Conservation (phyloP, 2,888 invertebrate species). For the Salticus scenicus region DNA sequence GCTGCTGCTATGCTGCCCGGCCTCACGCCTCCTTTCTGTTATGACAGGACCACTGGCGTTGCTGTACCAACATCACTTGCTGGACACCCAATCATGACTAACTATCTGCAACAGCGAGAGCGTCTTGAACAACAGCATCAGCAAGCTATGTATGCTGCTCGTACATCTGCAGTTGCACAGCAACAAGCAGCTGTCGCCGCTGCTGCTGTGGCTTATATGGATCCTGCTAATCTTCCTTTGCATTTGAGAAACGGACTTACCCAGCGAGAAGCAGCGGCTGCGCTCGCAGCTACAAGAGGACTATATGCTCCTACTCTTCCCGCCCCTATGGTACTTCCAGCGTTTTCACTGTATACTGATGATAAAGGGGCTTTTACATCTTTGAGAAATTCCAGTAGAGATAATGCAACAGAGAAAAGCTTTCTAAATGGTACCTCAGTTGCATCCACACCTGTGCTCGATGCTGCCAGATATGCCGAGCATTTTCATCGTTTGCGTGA, state of each 20-base stretch:
- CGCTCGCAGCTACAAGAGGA: constrained; percentile 46
- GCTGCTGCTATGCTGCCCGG: constrained; percentile 36
- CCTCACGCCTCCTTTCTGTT: constrained; percentile 58
- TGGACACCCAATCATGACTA: constrained; percentile 53
- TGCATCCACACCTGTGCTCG: constrained; percentile 32
- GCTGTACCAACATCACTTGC: constrained; percentile 57
- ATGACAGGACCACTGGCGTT: constrained; percentile 51
- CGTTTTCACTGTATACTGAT: constrained; percentile 64
- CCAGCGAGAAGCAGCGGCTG: constrained; percentile 51
- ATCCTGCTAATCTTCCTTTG: constrained; percentile 57
- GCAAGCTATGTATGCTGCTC: constrained; percentile 46
- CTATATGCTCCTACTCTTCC: constrained; percentile 48
- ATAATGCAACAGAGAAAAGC: constrained; percentile 30
- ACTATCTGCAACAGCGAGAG: constrained; percentile 61
- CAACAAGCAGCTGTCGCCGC: constrained; percentile 59
- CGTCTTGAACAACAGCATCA: constrained; percentile 36
- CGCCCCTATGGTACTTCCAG: constrained; percentile 62
- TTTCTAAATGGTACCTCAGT: constrained; percentile 43
- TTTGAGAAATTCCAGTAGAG: constrained; percentile 33
- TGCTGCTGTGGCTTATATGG: constrained; percentile 61
- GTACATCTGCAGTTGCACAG: constrained; percentile 41
- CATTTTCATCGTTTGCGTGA: constrained; percentile 60
- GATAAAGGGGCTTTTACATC: constrained; percentile 69
- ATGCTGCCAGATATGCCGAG: constrained; percentile 63
- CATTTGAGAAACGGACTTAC: constrained; percentile 51